Evolutionary conservation across 2,113 vertebrate species (phyloP), one percentile per base, ranked within the genome.

Genomic region (Sylvietta virens): DNA sequence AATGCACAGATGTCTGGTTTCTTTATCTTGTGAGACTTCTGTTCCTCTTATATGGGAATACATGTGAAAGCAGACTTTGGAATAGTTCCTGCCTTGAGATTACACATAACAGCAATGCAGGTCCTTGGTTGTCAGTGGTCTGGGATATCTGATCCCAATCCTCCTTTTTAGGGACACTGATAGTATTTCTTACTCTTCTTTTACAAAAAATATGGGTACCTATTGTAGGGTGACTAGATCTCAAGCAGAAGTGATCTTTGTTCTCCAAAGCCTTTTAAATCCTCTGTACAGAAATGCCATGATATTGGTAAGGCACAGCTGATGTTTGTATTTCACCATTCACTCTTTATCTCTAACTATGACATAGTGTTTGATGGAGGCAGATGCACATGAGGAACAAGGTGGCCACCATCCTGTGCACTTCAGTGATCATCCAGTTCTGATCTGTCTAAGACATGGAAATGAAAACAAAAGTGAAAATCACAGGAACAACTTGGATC

Each of bases 271-370:
- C 12, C 18, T 72, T 93, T 66, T 35, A 62, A 62, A 30, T 54
- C 33, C 9, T 56, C 24, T 67, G 40, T 31, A 39, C 26, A 79
- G 48, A 83, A 57, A 37, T 51, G 28, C 56, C 45, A 2, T 33
- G 35, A 27, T 67, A 30, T 48, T 84, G 27, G 7, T 51, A 57
- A 82, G n/a, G 70, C 48, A 79, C 21, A 85, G 24, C 7, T 56
- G 42, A 60, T 1, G 0, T 79, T 71, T 66, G 7, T 64, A 48
- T 72, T 95, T 79, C 65, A 85, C 33, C n/a, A 42, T 8, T 62
- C 0, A 0, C 27, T 74, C 40, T 40, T 60, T 85, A n/a, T 28
- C 22, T 45, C 44, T 26, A 39, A 73, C 37, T 45, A 30, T 40
- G n/a, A 31, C 44, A 5, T 4, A 3, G 8, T 58, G 40, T 72